Evolutionary conservation across 1,140 invertebrate genomes (phyloP).

Genomic region (Tigriopus japonicus): DNA sequence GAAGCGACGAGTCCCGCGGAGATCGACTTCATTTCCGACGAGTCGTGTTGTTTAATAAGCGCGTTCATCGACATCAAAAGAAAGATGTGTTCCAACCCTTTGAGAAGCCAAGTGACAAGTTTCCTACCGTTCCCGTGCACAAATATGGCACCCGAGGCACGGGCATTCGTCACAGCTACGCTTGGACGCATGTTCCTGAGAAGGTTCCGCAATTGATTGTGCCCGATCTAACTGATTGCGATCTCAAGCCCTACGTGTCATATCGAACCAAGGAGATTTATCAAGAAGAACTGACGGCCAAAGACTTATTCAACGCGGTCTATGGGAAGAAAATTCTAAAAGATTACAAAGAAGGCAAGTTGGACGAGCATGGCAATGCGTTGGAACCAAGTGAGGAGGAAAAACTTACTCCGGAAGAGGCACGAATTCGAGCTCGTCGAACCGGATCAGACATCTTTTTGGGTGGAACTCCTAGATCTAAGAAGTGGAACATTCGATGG

Average conservation of each 20-base stretch:
- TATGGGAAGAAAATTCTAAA: slow-evolving; percentile 59
- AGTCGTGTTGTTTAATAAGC: not conserved
- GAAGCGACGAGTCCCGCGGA: too few relatives aligned
- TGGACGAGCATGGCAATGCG: slow-evolving; percentile 44
- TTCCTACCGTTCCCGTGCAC: not conserved
- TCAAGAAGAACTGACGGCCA: slow-evolving; percentile 57
- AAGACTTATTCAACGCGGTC: slow-evolving; percentile 61
- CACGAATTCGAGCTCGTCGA: slow-evolving; percentile 40
- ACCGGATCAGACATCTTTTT: slow-evolving; percentile 58
- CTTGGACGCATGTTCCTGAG: slow-evolving; percentile 42
- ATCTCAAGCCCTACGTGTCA: slow-evolving; percentile 81
- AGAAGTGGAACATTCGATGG: not conserved
- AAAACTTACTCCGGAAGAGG: slow-evolving; percentile 46
- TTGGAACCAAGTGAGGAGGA: slow-evolving; percentile 49
- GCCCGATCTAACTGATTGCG: slow-evolving; percentile 55
- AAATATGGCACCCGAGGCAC: not conserved
- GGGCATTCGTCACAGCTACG: slow-evolving; percentile 1
- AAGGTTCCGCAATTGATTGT: slow-evolving; percentile 81
- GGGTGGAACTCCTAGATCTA: not conserved
- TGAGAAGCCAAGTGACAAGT: not conserved
- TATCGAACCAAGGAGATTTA: slow-evolving; percentile 51
- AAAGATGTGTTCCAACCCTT: not conserved
- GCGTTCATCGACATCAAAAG: not conserved
- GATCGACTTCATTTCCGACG: too few relatives aligned
- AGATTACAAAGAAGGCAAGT: slow-evolving; percentile 49